Conservation (phyloP, 2,113 vertebrate species). For the Peucedramus taeniatus region DNA sequence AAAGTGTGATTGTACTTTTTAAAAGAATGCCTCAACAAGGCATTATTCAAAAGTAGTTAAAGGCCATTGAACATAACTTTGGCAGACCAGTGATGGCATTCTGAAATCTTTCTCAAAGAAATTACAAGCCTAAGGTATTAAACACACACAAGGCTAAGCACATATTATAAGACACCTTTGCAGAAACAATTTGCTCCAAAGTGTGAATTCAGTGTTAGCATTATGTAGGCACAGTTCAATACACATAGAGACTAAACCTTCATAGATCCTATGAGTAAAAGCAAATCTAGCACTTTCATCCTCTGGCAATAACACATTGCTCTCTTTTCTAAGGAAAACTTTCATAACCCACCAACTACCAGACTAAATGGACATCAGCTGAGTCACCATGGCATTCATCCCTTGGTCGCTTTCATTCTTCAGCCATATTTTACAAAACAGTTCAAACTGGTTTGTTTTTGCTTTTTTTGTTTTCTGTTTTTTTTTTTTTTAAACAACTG, state of each 20-base stretch:
- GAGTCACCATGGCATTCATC: background rate
- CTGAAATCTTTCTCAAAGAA: background rate
- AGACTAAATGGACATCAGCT: background rate
- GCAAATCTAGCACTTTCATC: background rate
- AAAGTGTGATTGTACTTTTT: background rate
- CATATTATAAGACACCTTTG: background rate
- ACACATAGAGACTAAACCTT: background rate
- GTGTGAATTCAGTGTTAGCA: background rate
- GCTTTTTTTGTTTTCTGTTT: too few relatives aligned
- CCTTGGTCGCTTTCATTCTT: background rate
- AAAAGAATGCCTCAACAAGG: background rate
- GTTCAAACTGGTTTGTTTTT: background rate
- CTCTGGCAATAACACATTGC: background rate
- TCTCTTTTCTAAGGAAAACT: background rate
- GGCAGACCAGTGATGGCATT: background rate
- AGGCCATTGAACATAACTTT: background rate
- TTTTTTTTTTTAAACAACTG: background rate
- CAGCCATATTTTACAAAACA: background rate
- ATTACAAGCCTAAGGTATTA: background rate
- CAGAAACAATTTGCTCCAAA: background rate
- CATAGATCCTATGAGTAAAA: background rate
- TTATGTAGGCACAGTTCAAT: background rate
- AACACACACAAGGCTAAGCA: background rate
- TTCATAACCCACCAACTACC: background rate
- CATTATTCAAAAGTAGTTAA: background rate